phyloP scores from a whole-genome alignment of 2,797 vertebrate genomes.

The Enteromius anoplus region DNA sequence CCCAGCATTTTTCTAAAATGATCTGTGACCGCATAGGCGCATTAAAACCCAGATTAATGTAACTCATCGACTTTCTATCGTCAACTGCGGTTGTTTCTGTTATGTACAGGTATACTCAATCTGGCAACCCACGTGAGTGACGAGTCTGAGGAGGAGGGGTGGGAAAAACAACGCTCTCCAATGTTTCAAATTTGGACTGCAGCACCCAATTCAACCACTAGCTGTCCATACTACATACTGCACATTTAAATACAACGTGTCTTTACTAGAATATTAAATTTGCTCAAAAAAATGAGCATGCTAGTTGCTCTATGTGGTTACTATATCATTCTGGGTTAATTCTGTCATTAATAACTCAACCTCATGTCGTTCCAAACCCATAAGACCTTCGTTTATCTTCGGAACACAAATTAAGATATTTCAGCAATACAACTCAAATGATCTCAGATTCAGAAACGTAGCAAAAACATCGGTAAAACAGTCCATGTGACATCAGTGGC shows the following conservation, averaged over 20 bases:
- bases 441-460: no score
- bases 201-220: neutral
- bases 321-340: neutral
- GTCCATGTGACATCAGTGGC: no score
- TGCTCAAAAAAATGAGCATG: neutral
- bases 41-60: neutral
- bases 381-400: no score
- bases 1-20: neutral
- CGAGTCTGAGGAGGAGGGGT: neutral
- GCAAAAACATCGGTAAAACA: no score
- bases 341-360: no score
- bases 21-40: neutral
- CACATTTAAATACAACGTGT: neutral
- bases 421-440: no score
- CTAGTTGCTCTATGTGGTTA: neutral
- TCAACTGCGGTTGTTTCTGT: neutral
- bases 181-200: neutral
- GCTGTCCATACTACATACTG: neutral
- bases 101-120: neutral
- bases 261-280: neutral
- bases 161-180: neutral
- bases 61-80: neutral
- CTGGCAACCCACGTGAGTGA: neutral
- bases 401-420: no score
- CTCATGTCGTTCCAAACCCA: no score